Conservation (phyloP, 2,113 vertebrate species). For the Recurvirostra avosetta region DNA sequence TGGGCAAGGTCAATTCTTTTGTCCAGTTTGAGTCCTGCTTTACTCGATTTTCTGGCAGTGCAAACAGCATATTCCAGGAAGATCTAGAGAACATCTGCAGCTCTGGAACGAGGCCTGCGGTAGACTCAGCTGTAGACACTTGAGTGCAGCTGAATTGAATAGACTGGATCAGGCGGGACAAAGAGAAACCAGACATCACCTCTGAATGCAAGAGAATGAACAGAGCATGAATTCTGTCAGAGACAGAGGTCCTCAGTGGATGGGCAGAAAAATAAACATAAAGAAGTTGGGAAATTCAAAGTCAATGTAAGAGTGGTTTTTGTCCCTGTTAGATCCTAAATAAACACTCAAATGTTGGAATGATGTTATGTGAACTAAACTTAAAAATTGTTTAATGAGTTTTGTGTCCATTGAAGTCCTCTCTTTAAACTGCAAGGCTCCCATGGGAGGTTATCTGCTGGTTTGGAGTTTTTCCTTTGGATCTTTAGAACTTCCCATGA, state of each 20-base stretch:
- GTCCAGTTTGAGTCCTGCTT: background rate
- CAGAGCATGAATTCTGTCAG: background rate
- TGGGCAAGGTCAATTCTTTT: background rate
- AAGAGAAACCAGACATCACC: background rate
- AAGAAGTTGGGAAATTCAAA: background rate
- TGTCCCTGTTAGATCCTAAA: background rate
- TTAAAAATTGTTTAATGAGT: conserved; percentile 1
- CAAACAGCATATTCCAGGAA: background rate
- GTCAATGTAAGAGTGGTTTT: background rate
- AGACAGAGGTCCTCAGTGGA: background rate
- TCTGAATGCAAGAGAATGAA: background rate
- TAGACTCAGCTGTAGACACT: background rate
- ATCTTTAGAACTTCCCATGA: background rate
- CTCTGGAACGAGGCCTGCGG: background rate
- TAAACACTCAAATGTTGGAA: background rate
- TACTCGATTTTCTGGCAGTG: background rate
- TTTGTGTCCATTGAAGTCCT: background rate
- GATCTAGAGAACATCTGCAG: background rate
- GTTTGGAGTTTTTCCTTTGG: conserved; percentile 8
- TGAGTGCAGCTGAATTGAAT: background rate
- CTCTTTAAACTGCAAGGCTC: conserved; percentile 25
- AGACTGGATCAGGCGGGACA: background rate
- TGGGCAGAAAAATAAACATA: background rate
- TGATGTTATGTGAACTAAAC: background rate
- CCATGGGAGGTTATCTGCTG: background rate